These are phyloP conservation scores for Darevskia mixta DNA, from an alignment of 2,797 vertebrate genomes.

Conservation along the genomic window DNA sequence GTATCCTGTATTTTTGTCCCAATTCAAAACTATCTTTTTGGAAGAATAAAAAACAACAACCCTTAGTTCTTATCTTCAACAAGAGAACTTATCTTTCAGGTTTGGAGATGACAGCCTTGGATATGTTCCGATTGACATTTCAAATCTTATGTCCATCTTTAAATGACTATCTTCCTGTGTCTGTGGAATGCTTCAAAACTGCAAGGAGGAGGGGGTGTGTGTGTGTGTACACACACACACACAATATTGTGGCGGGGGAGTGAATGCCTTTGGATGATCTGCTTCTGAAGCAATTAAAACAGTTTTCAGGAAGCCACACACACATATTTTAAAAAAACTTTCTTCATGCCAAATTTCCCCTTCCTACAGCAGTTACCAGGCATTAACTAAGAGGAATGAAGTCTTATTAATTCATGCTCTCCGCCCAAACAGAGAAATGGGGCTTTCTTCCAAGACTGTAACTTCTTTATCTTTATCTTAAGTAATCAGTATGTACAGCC, in stretches of 20 bases:
- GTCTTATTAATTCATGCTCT: not conserved
- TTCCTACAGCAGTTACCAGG: not conserved
- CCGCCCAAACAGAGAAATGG: not conserved
- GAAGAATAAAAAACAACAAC: no score
- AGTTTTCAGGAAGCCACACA: not conserved
- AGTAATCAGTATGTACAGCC: slow-evolving; percentile 6
- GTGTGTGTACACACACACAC: no score
- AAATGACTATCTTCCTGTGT: no score
- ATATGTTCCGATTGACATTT: no score
- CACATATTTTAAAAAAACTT: not conserved
- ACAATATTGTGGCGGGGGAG: no score
- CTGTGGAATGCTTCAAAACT: not conserved
- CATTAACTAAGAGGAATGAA: not conserved
- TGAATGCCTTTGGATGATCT: not conserved
- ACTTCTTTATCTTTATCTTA: slow-evolving; percentile 28
- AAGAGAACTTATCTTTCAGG: no score
- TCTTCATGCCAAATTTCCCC: not conserved
- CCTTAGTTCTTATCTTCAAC: no score
- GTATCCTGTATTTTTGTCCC: no score
- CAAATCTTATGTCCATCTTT: no score
- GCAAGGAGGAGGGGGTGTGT: not conserved
- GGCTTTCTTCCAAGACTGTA: slow-evolving; percentile 5
- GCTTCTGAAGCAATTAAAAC: not conserved
- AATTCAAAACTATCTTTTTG: no score
- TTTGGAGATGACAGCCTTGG: no score